A percentile compares a stretch with the other conserved stretches of the same genome.
phyloP scores from a whole-genome alignment of 2,113 vertebrate genomes.

The Cinclus cinclus region DNA sequence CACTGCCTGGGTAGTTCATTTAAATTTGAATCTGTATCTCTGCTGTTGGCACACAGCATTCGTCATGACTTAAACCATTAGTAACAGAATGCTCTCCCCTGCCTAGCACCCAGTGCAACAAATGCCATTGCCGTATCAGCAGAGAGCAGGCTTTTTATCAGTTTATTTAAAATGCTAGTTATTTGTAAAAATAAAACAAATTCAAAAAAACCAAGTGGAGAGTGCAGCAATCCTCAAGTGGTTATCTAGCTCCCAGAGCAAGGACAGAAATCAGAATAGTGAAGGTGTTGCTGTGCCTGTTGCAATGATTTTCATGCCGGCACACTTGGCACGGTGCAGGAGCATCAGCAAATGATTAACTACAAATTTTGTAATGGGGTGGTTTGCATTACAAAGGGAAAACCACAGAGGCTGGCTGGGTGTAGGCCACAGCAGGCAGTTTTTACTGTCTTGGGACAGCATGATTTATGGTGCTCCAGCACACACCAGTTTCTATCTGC shows the following conservation, averaged over 20 bases:
- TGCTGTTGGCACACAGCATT: constrained; percentile 21
- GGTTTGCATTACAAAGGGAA: background rate
- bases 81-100: background rate
- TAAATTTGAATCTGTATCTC: constrained; percentile 47
- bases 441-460: background rate
- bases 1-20: constrained; percentile 44
- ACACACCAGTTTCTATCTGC: background rate
- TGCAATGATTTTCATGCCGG: background rate
- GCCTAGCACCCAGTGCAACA: background rate
- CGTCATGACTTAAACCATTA: constrained; percentile 51
- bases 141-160: constrained; percentile 13
- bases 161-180: background rate
- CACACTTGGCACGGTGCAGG: background rate
- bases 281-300: background rate
- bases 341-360: background rate
- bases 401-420: background rate
- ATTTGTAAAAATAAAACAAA: constrained; percentile 20
- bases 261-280: background rate
- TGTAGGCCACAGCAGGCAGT: background rate
- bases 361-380: background rate
- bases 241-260: background rate
- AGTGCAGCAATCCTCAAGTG: background rate
- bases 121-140: background rate
- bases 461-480: background rate
- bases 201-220: background rate